Base-by-base conservation (phyloP, 2,797 vertebrate genomes). In the Heteromormyrus szaboi region DNA sequence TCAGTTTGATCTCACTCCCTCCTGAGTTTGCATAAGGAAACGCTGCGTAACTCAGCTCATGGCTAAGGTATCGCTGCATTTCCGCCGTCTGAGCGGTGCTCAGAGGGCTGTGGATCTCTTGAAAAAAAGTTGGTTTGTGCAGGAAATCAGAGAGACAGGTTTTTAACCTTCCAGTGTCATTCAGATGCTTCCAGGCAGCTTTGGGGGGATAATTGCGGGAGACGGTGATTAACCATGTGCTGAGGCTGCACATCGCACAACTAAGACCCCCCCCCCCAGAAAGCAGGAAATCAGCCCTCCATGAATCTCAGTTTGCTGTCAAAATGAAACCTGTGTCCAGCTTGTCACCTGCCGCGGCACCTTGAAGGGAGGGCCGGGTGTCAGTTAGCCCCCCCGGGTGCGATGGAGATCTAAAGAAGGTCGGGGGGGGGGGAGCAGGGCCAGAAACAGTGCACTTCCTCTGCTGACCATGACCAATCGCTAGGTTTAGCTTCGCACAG, bases 221-320 rank as follows among this genome's bases (percentile, higher is more conserved):
- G 44, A 29, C 12, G 37, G 41, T 46, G n/a, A n/a, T 65, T 25
- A 51, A 50, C 50, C 22, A 9, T 14, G 19, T 59, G 14, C 56
- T 53, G 53, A 17, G 37, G 19, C 19, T 53, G 2, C 48, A 14
- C 83, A 33, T 5, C 17, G 33, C 72, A 44, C 72, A 17, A n/a
- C 14, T 79, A 44, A 79, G 72, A 79, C 14, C 33, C 22, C 44
- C 37, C 44, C 41, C 41, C 83, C 59, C 59, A 0, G 50, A 51
- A 25, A 0, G 3, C 19, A 50, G 83, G 7, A 92, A 93, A 90
- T 89, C 87, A 44, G 90, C 89, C 89, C 88, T 76, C 89, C 93
- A 93, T 92, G 93, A 91, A 92, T 93, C 85, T 91, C 94, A 92
- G 92, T 93, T 94, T 93, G 90, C 89, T 91, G 94, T 89, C 88